Evolutionary conservation across 2,888 invertebrate genomes (phyloP).

Genomic region (Trachelus tabidus): DNA sequence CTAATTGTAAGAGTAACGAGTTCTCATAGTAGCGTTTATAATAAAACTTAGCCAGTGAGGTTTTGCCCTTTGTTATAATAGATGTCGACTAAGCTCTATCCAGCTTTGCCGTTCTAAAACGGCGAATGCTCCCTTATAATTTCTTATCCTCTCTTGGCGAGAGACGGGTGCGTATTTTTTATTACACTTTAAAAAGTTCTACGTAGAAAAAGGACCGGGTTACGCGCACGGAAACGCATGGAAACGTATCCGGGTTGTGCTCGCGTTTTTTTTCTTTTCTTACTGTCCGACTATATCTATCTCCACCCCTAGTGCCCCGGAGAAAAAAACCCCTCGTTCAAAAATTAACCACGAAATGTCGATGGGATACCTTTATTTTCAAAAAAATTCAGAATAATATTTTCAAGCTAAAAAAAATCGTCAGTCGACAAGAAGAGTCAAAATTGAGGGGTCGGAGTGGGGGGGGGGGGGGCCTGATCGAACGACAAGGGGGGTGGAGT

Average conservation of each 20-base stretch:
- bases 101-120: background rate
- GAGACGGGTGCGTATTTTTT: background rate
- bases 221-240: conserved; percentile 3
- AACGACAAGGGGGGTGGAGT: conserved; percentile 35
- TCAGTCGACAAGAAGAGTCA: background rate
- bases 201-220: conserved; percentile 1
- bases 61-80: background rate
- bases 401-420: conserved; percentile 11
- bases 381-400: too few species aligned
- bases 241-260: background rate
- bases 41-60: background rate
- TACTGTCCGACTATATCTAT: background rate
- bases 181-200: background rate
- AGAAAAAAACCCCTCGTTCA: background rate
- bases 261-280: background rate
- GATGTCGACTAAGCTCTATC: background rate
- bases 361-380: background rate
- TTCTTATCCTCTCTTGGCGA: background rate
- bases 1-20: background rate
- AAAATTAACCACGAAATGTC: background rate
- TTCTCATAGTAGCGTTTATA: background rate
- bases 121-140: background rate
- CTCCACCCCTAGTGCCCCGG: background rate
- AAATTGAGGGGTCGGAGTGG: background rate
- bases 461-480: conserved; percentile 17